Percentiles rank a stretch among this genome's conserved stretches.
Conservation (phyloP, 2,797 vertebrate species). For the Pagetopsis macropterus region DNA sequence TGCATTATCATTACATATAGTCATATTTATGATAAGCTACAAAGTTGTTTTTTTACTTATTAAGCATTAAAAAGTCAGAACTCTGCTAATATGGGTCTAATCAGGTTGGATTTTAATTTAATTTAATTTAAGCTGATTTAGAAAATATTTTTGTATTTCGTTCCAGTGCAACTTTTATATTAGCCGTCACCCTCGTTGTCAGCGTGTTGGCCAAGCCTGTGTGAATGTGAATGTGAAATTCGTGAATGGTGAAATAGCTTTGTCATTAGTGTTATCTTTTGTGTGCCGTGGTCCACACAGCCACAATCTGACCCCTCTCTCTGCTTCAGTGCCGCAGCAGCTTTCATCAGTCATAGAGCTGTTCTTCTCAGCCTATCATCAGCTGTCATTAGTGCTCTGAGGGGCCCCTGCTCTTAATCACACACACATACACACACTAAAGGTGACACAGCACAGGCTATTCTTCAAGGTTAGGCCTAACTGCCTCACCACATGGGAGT, state of each 20-base stretch:
- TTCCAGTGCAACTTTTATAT: constrained; percentile 4
- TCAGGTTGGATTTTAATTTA: not conserved
- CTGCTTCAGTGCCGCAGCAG: constrained; percentile 50
- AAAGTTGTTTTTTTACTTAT: not conserved
- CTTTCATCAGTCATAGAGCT: constrained; percentile 74
- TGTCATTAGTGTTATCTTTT: constrained; percentile 63
- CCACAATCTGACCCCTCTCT: constrained; percentile 59
- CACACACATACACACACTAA: constrained; percentile 19
- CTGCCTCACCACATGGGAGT: constrained; percentile 31
- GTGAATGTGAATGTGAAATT: not conserved
- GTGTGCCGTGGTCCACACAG: constrained; percentile 25
- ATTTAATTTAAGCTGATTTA: not conserved
- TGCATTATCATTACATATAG: not conserved
- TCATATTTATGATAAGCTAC: not conserved
- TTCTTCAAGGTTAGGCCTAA: constrained; percentile 61
- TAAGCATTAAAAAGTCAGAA: not conserved
- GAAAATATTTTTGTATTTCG: not conserved
- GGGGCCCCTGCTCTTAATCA: constrained; percentile 65
- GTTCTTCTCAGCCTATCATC: constrained; percentile 73
- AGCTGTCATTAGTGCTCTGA: constrained; percentile 71
- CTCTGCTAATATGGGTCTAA: not conserved
- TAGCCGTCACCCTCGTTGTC: not conserved
- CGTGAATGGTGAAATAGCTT: constrained; percentile 53
- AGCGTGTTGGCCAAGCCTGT: constrained; percentile 37
- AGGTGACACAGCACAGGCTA: constrained; percentile 48